Base-by-base conservation (phyloP, 2,797 vertebrate species). In the Poecile montanus region DNA sequence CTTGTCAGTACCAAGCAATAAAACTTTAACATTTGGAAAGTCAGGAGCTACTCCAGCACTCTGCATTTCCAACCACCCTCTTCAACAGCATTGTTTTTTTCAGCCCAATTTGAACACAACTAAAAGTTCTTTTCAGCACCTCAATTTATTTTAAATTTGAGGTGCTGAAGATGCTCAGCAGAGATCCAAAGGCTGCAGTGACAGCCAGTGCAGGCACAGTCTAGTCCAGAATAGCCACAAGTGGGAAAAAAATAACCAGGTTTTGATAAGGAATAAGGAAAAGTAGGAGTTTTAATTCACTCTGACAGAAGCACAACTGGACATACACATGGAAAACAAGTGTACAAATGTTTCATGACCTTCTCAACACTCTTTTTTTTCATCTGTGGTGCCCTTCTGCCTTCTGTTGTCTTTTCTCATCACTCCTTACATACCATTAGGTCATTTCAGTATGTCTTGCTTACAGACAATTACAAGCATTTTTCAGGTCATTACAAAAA, bases 11-110 rank as follows among this genome's bases (percentile, higher is more conserved):
- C 54, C 66, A 66, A 73, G n/a, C 2, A 1, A 75, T 78, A 89
- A 85, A 88, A 85, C 50, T 17, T 81, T 47, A 94, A 89, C 8
- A 3, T 84, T 91, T 92, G 73, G 47, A 78, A 93, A 84, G 36
- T 42, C 60, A 81, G 40, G 21, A 93, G 70, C 36, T 68, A 27
- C 54, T 88, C 91, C 83, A 88, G 48, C 56, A 48, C 38, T 79
- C n/a, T 23, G 13, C n/a, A 60, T 62, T 60, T 81, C 67, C 74
- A 86, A 17, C n/a, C 27, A 45, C 15, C 26, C 19, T 74, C 45
- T 74, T 78, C 45, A 32, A 53, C 61, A 65, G 13, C 16, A 13
- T 15, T 53, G 30, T n/a, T 21, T 57, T 82, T 21, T 71, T 45
- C 0, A 0, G 13, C 14, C 45, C 29, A 83, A 29, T 57, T 11